A percentile compares a stretch with the other conserved stretches of the same genome.
phyloP scores from a whole-genome alignment of 2,113 vertebrate genomes.

The Myrmophylax atrothorax region DNA sequence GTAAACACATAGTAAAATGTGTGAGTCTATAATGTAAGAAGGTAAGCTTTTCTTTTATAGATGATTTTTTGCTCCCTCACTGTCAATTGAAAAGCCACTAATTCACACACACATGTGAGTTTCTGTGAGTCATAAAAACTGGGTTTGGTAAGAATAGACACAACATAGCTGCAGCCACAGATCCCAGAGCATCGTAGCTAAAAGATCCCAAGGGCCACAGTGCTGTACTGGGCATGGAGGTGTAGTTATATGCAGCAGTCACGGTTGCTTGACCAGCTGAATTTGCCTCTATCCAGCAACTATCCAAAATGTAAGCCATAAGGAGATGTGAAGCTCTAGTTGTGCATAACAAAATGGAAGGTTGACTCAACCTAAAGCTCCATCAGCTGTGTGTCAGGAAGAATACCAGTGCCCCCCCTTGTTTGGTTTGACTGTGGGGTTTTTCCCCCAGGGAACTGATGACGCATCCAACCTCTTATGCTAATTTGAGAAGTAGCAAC shows the following conservation, averaged over 20 bases:
- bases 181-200: neutral
- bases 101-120: neutral
- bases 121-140: slow-evolving; percentile 34
- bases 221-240: neutral
- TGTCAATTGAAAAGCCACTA: slow-evolving; percentile 33
- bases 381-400: neutral
- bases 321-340: neutral
- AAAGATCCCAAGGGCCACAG: neutral
- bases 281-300: neutral
- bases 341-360: neutral
- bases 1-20: slow-evolving; percentile 57
- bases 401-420: neutral
- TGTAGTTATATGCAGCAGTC: rapidly evolving
- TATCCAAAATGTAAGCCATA: neutral
- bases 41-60: slow-evolving; percentile 35
- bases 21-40: slow-evolving; percentile 40
- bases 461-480: neutral
- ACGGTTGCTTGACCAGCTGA: neutral
- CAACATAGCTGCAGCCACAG: neutral
- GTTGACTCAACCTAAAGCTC: neutral
- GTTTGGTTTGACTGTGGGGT: neutral
- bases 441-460: neutral
- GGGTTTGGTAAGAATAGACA: neutral
- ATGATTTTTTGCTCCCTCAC: slow-evolving; percentile 31
- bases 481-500: neutral